These are phyloP conservation scores for Drosophila anomelani DNA, from an alignment of 2,888 invertebrate genomes.

Conservation along the genomic window DNA sequence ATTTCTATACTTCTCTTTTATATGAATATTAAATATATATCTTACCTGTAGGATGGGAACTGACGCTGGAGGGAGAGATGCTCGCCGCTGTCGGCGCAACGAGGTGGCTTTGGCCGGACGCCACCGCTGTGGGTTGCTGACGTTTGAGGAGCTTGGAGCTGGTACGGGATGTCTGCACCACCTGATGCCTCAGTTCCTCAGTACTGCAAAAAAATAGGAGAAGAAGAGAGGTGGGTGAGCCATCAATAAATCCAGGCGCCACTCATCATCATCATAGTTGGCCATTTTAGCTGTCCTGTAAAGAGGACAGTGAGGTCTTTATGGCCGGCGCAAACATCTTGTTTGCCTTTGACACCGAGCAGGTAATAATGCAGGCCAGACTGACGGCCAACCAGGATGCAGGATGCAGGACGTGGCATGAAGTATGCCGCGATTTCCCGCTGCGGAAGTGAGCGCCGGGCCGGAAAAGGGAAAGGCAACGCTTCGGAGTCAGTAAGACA, in stretches of 20 bases:
- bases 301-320: slow-evolving; percentile 63
- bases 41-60: slow-evolving; percentile 85
- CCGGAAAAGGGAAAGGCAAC: slow-evolving; percentile 43
- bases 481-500: slow-evolving; percentile 30
- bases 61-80: slow-evolving; percentile 87
- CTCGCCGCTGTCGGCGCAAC: slow-evolving; percentile 87
- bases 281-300: slow-evolving; percentile 30
- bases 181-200: slow-evolving; percentile 14
- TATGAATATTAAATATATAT: background rate
- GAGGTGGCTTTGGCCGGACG: slow-evolving; percentile 85
- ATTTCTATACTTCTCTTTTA: background rate
- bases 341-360: slow-evolving; percentile 71
- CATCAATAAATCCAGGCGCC: slow-evolving; percentile 40
- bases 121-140: slow-evolving; percentile 84
- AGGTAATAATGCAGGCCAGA: slow-evolving; percentile 76
- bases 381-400: slow-evolving; percentile 60
- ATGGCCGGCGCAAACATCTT: slow-evolving; percentile 77
- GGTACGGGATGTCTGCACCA: slow-evolving; percentile 25
- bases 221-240: slow-evolving; percentile 10
- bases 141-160: slow-evolving; percentile 55
- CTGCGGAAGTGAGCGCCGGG: slow-evolving; percentile 69
- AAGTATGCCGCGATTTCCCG: slow-evolving; percentile 35
- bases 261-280: slow-evolving; percentile 33
- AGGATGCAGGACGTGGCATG: slow-evolving; percentile 18
- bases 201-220: slow-evolving; percentile 16